Evolutionary conservation across 2,888 invertebrate genomes (phyloP).

Genomic region (Sicus ferrugineus): DNA sequence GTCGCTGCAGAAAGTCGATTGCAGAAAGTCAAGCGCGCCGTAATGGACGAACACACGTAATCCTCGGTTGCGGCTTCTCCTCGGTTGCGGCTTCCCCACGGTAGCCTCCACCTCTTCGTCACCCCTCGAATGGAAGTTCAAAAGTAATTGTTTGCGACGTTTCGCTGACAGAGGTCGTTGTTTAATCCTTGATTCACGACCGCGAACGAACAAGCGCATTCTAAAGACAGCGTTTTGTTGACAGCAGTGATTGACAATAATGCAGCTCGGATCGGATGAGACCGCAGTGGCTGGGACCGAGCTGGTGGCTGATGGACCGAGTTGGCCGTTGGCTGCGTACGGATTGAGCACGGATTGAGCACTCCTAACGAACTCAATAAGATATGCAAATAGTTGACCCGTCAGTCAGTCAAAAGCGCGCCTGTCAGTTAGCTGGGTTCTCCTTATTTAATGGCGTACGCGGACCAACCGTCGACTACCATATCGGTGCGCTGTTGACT

Average conservation of each 20-base stretch:
- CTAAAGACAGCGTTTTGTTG: slow-evolving; percentile 40
- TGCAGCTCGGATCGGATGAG: slow-evolving; percentile 40
- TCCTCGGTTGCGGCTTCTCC: not conserved
- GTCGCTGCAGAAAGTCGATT: not conserved
- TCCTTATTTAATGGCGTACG: slow-evolving; percentile 26
- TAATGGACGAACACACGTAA: not conserved
- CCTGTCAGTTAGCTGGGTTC: slow-evolving; percentile 40
- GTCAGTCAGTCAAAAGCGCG: slow-evolving; percentile 49
- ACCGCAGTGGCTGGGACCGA: slow-evolving; percentile 6
- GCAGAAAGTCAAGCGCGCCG: not conserved
- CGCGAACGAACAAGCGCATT: slow-evolving; percentile 44
- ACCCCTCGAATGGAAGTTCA: slow-evolving; percentile 38
- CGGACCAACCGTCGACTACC: slow-evolving; percentile 25
- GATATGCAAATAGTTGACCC: slow-evolving; percentile 63
- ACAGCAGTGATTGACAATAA: slow-evolving; percentile 57
- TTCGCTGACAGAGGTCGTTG: slow-evolving; percentile 53
- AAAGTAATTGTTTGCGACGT: slow-evolving; percentile 59
- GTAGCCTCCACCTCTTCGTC: not conserved
- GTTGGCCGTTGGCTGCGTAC: not conserved
- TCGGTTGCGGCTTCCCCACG: not conserved
- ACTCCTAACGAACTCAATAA: slow-evolving; percentile 53
- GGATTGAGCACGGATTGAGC: too few species aligned
- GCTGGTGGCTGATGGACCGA: not conserved
- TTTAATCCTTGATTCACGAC: slow-evolving; percentile 38
- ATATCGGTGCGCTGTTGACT: too few species aligned